These are phyloP conservation scores for Brenthis hecate DNA, from an alignment of 2,888 invertebrate species.

Conservation along the genomic window DNA sequence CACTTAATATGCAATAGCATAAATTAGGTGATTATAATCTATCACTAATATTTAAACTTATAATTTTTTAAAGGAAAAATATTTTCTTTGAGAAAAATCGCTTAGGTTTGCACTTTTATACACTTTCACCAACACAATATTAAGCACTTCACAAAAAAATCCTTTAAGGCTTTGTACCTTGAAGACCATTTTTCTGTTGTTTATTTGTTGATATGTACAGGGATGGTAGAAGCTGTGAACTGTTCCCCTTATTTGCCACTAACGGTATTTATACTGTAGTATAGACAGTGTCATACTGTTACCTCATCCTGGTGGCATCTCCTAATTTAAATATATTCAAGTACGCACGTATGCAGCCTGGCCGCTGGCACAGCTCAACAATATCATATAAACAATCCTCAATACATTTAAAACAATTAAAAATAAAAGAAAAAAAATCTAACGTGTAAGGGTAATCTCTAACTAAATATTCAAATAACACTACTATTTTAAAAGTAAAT, in stretches of 20 bases:
- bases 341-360: constrained; percentile 76
- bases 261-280: constrained; percentile 68
- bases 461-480: no score
- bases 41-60: no score
- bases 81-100: neutral
- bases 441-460: no score
- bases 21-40: no score
- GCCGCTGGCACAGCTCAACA: constrained; percentile 70
- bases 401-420: no score
- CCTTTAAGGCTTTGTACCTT: constrained; percentile 67
- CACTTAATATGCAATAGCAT: no score
- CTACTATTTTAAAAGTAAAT: no score
- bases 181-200: constrained; percentile 66
- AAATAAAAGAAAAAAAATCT: no score
- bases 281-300: constrained; percentile 56
- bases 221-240: constrained; percentile 68
- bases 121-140: constrained; percentile 43
- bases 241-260: constrained; percentile 66
- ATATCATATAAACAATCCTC: constrained; percentile 70
- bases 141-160: constrained; percentile 51
- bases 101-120: neutral
- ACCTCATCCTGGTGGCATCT: constrained; percentile 79
- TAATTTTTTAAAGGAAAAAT: no score
- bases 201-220: constrained; percentile 62
- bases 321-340: constrained; percentile 82